A percentile compares a stretch with the other conserved stretches of the same genome.
These are phyloP conservation scores for Tenthredo scrophulariae DNA, from an alignment of 2,888 invertebrate genomes.

Conservation along the genomic window DNA sequence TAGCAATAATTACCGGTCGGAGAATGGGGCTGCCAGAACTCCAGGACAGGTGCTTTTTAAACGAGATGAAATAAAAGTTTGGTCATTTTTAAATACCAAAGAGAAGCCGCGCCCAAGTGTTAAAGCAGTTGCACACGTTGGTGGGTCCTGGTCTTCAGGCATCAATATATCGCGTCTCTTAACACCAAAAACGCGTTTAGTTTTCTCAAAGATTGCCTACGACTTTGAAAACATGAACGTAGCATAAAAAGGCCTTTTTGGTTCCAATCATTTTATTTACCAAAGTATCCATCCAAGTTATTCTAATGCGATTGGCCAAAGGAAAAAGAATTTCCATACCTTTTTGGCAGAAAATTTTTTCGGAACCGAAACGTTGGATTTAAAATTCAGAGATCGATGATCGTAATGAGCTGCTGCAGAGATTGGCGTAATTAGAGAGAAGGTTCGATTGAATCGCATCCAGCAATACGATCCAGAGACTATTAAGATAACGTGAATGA, in stretches of 20 bases:
- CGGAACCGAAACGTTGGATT: background rate
- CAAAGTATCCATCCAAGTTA: too few species aligned
- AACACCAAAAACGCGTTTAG: too few species aligned
- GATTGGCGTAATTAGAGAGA: constrained; percentile 2
- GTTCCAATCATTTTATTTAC: too few species aligned
- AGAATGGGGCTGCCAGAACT: background rate
- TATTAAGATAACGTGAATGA: background rate
- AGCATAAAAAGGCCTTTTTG: too few species aligned
- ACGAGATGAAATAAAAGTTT: constrained; percentile 5
- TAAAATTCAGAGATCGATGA: background rate
- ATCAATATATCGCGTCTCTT: background rate
- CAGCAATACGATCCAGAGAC: background rate
- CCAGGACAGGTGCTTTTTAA: background rate
- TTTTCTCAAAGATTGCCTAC: too few species aligned
- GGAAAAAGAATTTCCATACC: too few species aligned
- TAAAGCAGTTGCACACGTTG: background rate
- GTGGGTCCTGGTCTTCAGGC: background rate
- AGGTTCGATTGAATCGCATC: background rate
- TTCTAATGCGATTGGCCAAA: too few species aligned
- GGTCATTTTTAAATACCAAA: constrained; percentile 38
- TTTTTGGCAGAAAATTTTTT: background rate
- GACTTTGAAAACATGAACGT: too few species aligned
- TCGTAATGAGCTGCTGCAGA: background rate
- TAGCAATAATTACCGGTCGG: constrained; percentile 31
- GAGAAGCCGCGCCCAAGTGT: constrained; percentile 2